phyloP scores from a whole-genome alignment of 2,797 vertebrate species.

The Sebastes reedi region DNA sequence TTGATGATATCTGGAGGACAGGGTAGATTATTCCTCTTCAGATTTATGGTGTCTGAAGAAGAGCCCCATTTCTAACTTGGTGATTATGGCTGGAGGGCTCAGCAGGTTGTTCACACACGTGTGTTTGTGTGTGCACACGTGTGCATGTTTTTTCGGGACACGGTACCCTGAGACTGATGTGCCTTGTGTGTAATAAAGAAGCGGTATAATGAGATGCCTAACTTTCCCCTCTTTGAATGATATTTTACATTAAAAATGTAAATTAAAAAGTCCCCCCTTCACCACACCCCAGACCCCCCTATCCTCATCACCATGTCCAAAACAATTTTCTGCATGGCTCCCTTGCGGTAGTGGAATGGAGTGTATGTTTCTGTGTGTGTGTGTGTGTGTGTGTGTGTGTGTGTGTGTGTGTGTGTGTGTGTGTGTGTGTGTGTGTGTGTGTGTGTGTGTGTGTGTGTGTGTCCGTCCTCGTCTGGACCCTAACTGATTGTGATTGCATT shows the following conservation, averaged over 20 bases:
- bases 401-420: neutral
- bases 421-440: neutral
- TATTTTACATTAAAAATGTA: constrained; percentile 86
- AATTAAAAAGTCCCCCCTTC: constrained; percentile 77
- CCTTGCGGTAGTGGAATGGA: constrained; percentile 60
- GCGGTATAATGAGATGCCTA: constrained; percentile 81
- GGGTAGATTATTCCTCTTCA: constrained; percentile 60
- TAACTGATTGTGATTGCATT: constrained; percentile 84
- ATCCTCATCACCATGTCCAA: constrained; percentile 81
- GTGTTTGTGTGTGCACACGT: constrained; percentile 43
- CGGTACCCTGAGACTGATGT: constrained; percentile 70
- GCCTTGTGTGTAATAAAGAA: constrained; percentile 76
- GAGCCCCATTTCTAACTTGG: constrained; percentile 51
- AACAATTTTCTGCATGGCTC: constrained; percentile 87
- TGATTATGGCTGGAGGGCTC: constrained; percentile 68
- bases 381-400: neutral
- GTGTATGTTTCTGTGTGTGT: constrained; percentile 23
- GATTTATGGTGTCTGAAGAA: constrained; percentile 69
- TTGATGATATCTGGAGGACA: constrained; percentile 66
- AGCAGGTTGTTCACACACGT: constrained; percentile 47
- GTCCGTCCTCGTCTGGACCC: constrained; percentile 62
- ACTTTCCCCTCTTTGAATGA: constrained; percentile 80
- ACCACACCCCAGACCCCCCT: constrained; percentile 52
- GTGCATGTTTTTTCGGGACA: constrained; percentile 58
- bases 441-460: neutral